Conservation (phyloP, 2,113 vertebrate species). For the Prionailurus viverrinus region DNA sequence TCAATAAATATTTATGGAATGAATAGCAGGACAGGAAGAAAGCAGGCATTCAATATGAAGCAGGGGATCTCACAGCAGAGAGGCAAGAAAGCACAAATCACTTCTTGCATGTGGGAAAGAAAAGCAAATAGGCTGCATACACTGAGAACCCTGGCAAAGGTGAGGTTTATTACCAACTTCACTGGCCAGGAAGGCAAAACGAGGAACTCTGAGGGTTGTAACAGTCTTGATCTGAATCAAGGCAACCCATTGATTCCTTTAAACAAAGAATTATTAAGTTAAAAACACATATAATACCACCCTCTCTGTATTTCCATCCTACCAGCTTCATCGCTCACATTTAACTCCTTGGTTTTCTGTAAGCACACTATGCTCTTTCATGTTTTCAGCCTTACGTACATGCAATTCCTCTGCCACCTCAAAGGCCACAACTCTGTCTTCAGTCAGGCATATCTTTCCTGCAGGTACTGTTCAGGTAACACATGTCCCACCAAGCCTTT, state of each 20-base stretch:
- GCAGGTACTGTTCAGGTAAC: not conserved
- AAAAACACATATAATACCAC: not conserved
- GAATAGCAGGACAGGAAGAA: not conserved
- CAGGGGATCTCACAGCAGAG: not conserved
- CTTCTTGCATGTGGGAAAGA: slow-evolving; percentile 12
- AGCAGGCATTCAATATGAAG: not conserved
- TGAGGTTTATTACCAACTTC: slow-evolving; percentile 31
- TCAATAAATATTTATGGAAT: slow-evolving; percentile 51
- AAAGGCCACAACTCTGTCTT: not conserved
- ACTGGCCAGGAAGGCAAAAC: not conserved
- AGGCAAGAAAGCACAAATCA: slow-evolving; percentile 28
- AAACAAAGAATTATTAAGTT: not conserved
- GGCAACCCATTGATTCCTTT: not conserved
- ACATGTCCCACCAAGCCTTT: not conserved
- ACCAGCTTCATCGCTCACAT: not conserved
- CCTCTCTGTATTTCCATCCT: not conserved
- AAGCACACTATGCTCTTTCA: not conserved
- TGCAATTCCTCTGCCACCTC: not conserved
- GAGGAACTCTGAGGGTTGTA: not conserved
- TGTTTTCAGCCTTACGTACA: not conserved
- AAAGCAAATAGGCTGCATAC: not conserved
- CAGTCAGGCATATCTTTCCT: not conserved
- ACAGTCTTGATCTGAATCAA: not conserved
- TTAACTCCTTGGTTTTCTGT: not conserved
- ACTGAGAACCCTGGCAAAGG: not conserved